Evolutionary conservation across 2,113 vertebrate species (phyloP).

Genomic region (Cavia porcellus): DNA sequence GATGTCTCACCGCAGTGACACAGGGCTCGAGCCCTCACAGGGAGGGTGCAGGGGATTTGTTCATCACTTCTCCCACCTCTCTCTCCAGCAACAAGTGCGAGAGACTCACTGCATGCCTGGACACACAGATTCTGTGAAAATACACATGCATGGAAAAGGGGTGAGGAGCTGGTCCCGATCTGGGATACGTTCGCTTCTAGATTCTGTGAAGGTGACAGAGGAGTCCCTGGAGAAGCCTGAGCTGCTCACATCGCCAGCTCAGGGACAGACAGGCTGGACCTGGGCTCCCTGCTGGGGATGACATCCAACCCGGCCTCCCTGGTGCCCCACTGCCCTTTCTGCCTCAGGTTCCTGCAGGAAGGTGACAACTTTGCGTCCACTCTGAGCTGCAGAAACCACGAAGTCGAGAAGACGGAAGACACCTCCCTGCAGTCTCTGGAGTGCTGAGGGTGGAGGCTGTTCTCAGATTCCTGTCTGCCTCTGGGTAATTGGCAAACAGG

Average conservation of each 20-base stretch:
- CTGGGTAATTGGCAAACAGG: constrained; percentile 42
- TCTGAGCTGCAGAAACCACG: fast-evolving
- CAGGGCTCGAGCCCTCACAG: fast-evolving
- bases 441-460: background rate
- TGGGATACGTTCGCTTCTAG: background rate
- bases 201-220: background rate
- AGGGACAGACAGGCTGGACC: fast-evolving
- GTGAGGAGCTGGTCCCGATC: background rate
- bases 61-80: no score
- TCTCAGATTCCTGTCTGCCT: background rate
- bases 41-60: background rate
- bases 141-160: background rate
- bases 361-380: background rate
- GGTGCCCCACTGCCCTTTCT: background rate
- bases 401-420: background rate
- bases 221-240: background rate
- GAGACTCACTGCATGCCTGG: background rate
- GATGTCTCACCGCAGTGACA: fast-evolving
- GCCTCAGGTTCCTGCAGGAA: background rate
- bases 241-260: background rate
- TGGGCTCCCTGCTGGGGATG: no score
- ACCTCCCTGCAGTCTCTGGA: background rate
- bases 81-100: background rate
- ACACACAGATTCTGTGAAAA: background rate
- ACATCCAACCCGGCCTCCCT: fast-evolving